Percentiles rank a stretch among this genome's conserved stretches.
phyloP scores from a whole-genome alignment of 2,113 vertebrate genomes.

The Lutjanus erythropterus region DNA sequence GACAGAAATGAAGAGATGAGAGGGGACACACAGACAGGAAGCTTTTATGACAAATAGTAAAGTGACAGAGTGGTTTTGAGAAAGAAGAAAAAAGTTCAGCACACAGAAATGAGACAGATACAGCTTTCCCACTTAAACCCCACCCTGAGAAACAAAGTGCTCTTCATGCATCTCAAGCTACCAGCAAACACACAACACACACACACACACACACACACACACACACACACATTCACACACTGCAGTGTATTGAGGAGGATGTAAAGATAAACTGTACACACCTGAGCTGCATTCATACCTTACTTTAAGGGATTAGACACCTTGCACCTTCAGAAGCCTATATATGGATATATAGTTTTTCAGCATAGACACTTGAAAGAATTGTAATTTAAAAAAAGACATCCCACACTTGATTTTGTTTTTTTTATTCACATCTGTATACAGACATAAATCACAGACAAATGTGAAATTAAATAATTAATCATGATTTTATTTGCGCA shows the following conservation, averaged over 20 bases:
- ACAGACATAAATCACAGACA: conserved; percentile 5
- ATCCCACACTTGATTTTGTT: background rate
- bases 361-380: background rate
- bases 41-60: conserved; percentile 47
- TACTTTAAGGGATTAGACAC: conserved; percentile 4
- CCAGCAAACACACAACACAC: background rate
- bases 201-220: background rate
- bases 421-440: background rate
- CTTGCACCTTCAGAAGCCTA: conserved; percentile 4
- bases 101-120: conserved; percentile 36
- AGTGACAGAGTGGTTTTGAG: conserved; percentile 43
- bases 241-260: background rate
- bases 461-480: conserved; percentile 42
- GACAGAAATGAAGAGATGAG: conserved; percentile 49
- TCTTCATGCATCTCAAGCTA: conserved; percentile 19
- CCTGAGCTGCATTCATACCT: conserved; percentile 25
- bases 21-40: conserved; percentile 24
- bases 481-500: conserved; percentile 40
- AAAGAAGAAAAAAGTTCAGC: conserved; percentile 23
- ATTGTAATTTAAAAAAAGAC: background rate
- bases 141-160: conserved; percentile 43
- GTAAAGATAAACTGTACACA: background rate
- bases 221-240: background rate
- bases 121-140: conserved; percentile 39
- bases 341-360: conserved; percentile 5